phyloP scores from a whole-genome alignment of 2,888 invertebrate species.

The Hirudinaria manillensis region DNA sequence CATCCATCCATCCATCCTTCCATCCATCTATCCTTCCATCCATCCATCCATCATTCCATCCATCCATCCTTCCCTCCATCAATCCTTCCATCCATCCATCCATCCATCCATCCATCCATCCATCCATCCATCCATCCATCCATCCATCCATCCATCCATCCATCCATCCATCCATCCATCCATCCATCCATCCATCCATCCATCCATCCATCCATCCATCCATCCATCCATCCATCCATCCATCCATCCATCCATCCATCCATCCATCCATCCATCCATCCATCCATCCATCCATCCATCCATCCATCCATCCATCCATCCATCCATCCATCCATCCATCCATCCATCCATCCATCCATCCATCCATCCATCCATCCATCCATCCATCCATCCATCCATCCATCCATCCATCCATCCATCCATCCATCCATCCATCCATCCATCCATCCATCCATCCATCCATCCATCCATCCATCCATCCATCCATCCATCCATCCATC shows the following conservation, averaged over 20 bases:
- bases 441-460: not conserved
- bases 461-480: not conserved
- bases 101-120: too few species aligned
- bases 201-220: not conserved
- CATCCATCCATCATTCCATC: not conserved
- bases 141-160: too few species aligned
- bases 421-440: not conserved
- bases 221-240: not conserved
- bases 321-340: slow-evolving; percentile 13
- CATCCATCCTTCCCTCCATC: not conserved
- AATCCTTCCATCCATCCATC: slow-evolving; percentile 1
- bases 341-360: slow-evolving; percentile 16
- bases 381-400: not conserved
- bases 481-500: not conserved
- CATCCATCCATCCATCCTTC: not conserved
- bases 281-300: not conserved
- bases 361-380: slow-evolving; percentile 2
- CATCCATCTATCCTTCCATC: not conserved
- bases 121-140: too few species aligned
- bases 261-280: not conserved
- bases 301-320: not conserved
- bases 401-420: not conserved
- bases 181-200: too few species aligned
- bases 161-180: too few species aligned
- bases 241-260: slow-evolving; percentile 1